A percentile compares a stretch with the other conserved stretches of the same genome.
Conservation (phyloP, 92 coral and sea anemone species). For the Phymanthus crucifer region DNA sequence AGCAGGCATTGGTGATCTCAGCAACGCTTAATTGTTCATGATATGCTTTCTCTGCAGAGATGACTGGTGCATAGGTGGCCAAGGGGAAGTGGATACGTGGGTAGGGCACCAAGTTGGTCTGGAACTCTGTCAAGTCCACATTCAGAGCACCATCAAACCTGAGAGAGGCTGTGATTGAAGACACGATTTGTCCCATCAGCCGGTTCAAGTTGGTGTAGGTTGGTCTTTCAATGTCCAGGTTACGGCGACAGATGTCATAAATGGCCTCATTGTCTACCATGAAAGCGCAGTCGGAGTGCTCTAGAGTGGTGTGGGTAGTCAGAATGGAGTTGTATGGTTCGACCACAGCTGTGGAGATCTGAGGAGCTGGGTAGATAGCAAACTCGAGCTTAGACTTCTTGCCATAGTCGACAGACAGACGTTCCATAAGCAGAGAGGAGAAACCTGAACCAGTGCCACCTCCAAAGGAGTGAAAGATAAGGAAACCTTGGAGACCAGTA, state of each 20-base stretch:
- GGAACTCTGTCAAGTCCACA: constrained; percentile 47
- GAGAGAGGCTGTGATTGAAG: constrained; percentile 76
- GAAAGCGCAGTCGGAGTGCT: constrained; percentile 93
- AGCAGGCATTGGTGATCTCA: constrained; percentile 53
- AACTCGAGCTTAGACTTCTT: constrained; percentile 93
- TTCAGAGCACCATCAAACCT: constrained; percentile 62
- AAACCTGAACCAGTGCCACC: constrained; percentile 98
- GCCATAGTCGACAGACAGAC: constrained; percentile 93
- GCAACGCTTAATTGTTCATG: constrained; percentile 55
- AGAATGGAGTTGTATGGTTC: constrained; percentile 79
- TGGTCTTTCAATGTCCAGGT: constrained; percentile 86
- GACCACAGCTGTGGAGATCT: constrained; percentile 82
- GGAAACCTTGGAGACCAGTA: constrained; percentile 93
- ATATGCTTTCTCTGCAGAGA: constrained; percentile 89
- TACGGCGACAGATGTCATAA: constrained; percentile 89
- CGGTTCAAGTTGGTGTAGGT: constrained; percentile 95
- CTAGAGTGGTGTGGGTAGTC: constrained; percentile 89
- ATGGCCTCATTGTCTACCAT: constrained; percentile 97
- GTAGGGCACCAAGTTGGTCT: constrained; percentile 87
- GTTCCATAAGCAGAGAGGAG: constrained; percentile 91
- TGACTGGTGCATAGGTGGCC: constrained; percentile 91
- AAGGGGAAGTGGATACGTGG: constrained; percentile 80
- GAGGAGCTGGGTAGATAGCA: constrained; percentile 90
- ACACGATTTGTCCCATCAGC: constrained; percentile 84
- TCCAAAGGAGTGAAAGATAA: constrained; percentile 92